phyloP scores from a whole-genome alignment of 2,888 invertebrate genomes.

The Osmoderma eremita region DNA sequence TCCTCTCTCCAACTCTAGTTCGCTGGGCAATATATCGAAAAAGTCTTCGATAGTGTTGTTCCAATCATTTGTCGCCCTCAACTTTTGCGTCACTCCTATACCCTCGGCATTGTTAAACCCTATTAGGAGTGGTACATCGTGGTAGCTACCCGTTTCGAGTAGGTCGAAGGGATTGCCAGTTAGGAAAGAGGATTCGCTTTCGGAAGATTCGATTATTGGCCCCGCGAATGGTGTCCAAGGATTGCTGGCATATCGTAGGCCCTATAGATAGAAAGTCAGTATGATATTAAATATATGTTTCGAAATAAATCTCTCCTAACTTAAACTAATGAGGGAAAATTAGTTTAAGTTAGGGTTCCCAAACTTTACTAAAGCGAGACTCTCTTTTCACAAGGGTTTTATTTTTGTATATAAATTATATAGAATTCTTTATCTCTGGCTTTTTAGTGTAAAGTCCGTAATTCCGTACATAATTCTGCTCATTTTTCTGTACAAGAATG shows the following conservation, averaged over 20 bases:
- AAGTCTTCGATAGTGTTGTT: background rate
- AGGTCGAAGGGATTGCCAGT: conserved; percentile 40
- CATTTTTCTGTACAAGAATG: too few relatives aligned
- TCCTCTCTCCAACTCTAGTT: conserved; percentile 21
- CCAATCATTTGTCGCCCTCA: conserved; percentile 8
- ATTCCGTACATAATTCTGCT: too few relatives aligned
- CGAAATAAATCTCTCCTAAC: too few relatives aligned
- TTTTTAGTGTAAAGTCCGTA: too few relatives aligned
- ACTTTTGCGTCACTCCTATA: conserved; percentile 11
- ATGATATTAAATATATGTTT: background rate
- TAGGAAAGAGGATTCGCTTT: conserved; percentile 43
- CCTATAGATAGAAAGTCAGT: background rate
- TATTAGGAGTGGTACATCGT: conserved; percentile 45
- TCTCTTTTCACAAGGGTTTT: too few relatives aligned
- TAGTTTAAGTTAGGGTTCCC: too few relatives aligned
- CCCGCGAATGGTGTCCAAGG: conserved; percentile 15
- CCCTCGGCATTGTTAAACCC: conserved; percentile 45
- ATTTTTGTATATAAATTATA: too few relatives aligned
- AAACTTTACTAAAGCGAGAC: too few relatives aligned
- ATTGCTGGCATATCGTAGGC: background rate
- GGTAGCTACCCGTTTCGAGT: conserved; percentile 41
- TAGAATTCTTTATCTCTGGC: too few relatives aligned
- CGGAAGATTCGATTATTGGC: conserved; percentile 44
- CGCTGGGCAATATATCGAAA: conserved; percentile 28
- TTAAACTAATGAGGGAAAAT: too few relatives aligned